These are phyloP conservation scores for Nysson spinosus DNA, from an alignment of 2,888 invertebrate genomes.

Conservation along the genomic window DNA sequence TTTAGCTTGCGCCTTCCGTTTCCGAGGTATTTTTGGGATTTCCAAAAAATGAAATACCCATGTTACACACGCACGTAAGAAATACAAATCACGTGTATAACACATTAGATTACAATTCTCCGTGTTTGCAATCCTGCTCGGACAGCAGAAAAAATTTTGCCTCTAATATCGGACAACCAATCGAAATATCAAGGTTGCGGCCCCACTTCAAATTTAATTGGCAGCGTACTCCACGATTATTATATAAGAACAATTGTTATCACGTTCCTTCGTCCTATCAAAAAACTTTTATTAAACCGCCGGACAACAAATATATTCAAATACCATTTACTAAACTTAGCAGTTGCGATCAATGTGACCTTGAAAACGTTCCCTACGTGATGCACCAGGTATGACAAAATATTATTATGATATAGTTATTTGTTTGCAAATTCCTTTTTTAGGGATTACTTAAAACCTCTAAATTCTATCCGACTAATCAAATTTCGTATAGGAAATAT, in stretches of 20 bases:
- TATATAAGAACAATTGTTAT: slow-evolving; percentile 37
- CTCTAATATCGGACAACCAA: slow-evolving; percentile 16
- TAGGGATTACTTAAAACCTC: too few species aligned
- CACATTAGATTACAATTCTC: slow-evolving; percentile 25
- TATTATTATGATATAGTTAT: not conserved
- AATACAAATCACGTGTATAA: slow-evolving; percentile 47
- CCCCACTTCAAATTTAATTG: slow-evolving; percentile 45
- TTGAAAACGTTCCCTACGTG: slow-evolving; percentile 7
- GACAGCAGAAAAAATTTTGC: slow-evolving; percentile 17
- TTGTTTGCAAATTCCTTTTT: too few species aligned
- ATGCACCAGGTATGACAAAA: slow-evolving; percentile 32
- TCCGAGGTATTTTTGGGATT: slow-evolving; percentile 58
- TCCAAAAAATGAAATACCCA: slow-evolving; percentile 57
- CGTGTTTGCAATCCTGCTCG: slow-evolving; percentile 27
- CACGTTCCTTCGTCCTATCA: slow-evolving; percentile 21
- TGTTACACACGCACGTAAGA: slow-evolving; percentile 51
- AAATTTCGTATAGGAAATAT: too few species aligned
- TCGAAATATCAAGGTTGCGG: slow-evolving; percentile 15
- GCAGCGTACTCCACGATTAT: slow-evolving; percentile 45
- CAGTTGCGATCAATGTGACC: slow-evolving; percentile 26
- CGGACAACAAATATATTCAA: slow-evolving; percentile 55
- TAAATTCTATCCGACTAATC: too few species aligned
- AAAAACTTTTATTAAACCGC: slow-evolving; percentile 45
- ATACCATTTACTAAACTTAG: slow-evolving; percentile 51
- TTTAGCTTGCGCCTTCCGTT: slow-evolving; percentile 27